Conservation (phyloP, 2,888 invertebrate genomes). For the Drosophila tanythrix region DNA sequence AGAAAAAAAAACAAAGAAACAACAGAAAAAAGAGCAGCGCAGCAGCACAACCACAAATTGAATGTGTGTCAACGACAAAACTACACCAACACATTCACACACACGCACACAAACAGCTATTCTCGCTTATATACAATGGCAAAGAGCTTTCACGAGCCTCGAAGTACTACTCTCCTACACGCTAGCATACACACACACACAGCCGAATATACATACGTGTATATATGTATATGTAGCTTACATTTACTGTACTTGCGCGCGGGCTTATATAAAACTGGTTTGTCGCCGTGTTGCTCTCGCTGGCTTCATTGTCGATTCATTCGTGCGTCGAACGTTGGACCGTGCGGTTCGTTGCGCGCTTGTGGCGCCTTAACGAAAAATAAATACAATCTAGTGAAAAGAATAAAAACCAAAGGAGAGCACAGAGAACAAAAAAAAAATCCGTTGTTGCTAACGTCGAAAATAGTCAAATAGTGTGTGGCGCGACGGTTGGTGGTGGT, state of each 20-base stretch:
- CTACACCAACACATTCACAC: conserved; percentile 56
- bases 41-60: conserved; percentile 51
- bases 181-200: conserved; percentile 30
- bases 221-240: conserved; percentile 46
- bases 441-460: conserved; percentile 76
- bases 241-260: conserved; percentile 74
- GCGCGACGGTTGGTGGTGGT: conserved; percentile 71
- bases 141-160: conserved; percentile 66
- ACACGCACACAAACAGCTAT: conserved; percentile 6
- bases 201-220: conserved; percentile 15
- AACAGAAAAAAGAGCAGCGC: conserved; percentile 42
- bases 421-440: conserved; percentile 45
- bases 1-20: conserved; percentile 20
- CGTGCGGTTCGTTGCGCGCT: conserved; percentile 81
- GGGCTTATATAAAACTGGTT: conserved; percentile 71
- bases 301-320: conserved; percentile 78
- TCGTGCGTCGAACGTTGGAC: conserved; percentile 82
- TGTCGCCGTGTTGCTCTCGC: conserved; percentile 68
- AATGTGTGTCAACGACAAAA: conserved; percentile 82
- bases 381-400: conserved; percentile 42
- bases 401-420: conserved; percentile 65
- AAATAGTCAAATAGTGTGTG: conserved; percentile 68
- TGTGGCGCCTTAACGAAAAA: conserved; percentile 25
- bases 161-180: conserved; percentile 31
- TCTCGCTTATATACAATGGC: conserved; percentile 51